Percentiles rank a stretch among this genome's conserved stretches.
Conservation (phyloP, 2,113 vertebrate genomes). For the Piaya cayana region DNA sequence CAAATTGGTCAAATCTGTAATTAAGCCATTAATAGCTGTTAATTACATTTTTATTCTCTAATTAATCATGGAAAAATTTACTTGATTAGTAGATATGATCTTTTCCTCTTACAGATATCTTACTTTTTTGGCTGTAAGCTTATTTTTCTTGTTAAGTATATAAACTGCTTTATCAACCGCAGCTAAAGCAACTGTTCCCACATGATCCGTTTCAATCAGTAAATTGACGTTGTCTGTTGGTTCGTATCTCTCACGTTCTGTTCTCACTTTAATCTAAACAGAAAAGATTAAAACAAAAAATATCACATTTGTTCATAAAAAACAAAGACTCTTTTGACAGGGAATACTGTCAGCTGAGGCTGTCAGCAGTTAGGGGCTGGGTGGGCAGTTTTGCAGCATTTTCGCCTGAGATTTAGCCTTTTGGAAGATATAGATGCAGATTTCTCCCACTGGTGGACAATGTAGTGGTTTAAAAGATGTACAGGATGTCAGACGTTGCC, state of each 20-base stretch:
- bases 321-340: not conserved
- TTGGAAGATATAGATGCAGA: not conserved
- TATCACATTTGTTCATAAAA: not conserved
- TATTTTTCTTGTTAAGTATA: slow-evolving; percentile 78
- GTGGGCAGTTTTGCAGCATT: not conserved
- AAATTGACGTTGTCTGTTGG: not conserved
- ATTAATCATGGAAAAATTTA: not conserved
- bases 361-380: not conserved
- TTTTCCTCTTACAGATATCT: not conserved
- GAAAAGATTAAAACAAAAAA: not conserved
- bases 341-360: not conserved
- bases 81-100: not conserved
- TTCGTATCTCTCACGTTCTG: not conserved
- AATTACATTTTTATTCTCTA: not conserved
- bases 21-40: not conserved
- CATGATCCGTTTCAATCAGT: slow-evolving; percentile 41
- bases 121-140: slow-evolving; percentile 81
- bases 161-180: slow-evolving; percentile 83
- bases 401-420: accelerated
- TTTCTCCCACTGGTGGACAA: not conserved
- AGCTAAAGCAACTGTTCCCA: slow-evolving; percentile 73
- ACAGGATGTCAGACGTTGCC: not conserved
- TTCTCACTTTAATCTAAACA: slow-evolving; percentile 57
- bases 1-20: not conserved
- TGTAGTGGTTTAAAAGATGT: not conserved